Evolutionary conservation across 2,888 invertebrate genomes (phyloP), one percentile per base, ranked within the genome.

Genomic region (Malthinus seriepunctatus): DNA sequence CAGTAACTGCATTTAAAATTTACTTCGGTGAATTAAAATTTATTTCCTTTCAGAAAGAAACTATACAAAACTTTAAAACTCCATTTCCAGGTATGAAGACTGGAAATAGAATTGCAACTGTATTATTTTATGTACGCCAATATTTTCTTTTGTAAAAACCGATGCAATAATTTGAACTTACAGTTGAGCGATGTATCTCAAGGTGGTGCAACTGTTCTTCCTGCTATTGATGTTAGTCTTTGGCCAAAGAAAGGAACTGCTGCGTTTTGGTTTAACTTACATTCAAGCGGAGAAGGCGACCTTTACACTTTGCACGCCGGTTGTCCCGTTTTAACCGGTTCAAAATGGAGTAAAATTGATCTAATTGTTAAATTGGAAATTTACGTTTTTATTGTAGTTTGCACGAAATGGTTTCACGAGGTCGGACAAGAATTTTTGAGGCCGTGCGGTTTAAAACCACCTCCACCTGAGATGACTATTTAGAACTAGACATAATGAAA

Each of bases 31-130:
- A 51, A 32, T 32, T n/a, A 34, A 1, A 42, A 14, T 32, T 47
- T 50, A 15, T 3, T 66, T 23, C 5, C 5, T 23, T 23, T 2
- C 23, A 23, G 23, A 23, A 23, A 5, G 23, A 23, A 23, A n/a
- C n/a, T n/a, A n/a, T n/a, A n/a, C n/a, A 5, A 23, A 23, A 23
- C 5, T n/a, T n/a, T n/a, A n/a, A n/a, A 23, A 23, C 2, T 23
- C 3, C 23, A 5, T 23, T 23, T 5, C 2, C 2, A 23, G 5
- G 5, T 23, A 3, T 23, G 23, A 5, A 5, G 23, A 23, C 91
- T 34, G 98, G 98, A 48, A 99, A 99, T 80, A 86, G 99, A 71
- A 97, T 99, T 71, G 97, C 98, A n/a, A 99, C 99, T 0, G 91
- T 95, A 64, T 81, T 98, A 38, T 95, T 94, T 78, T 97, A 98